A percentile compares a stretch with the other conserved stretches of the same genome.
Conservation (phyloP, 2,888 invertebrate genomes). For the Dicyrtomina minuta region DNA sequence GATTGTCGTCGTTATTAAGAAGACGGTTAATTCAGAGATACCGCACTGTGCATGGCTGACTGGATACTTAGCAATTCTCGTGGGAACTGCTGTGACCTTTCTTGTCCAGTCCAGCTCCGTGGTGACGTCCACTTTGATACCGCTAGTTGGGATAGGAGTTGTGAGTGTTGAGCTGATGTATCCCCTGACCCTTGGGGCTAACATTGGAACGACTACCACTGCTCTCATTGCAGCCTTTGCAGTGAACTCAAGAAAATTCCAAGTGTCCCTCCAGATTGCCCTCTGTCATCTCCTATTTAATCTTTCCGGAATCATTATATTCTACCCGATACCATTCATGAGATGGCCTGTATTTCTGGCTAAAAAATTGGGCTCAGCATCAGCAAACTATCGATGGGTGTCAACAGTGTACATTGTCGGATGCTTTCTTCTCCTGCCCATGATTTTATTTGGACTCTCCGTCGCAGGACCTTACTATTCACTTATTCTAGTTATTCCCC, state of each 20-base stretch:
- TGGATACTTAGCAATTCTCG: conserved; percentile 61
- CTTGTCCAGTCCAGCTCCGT: conserved; percentile 63
- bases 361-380: conserved; percentile 60
- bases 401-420: conserved; percentile 59
- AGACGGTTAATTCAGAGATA: conserved; percentile 58
- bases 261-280: conserved; percentile 60
- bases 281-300: conserved; percentile 64
- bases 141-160: conserved; percentile 62
- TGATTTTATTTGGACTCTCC: conserved; percentile 56
- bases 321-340: conserved; percentile 61
- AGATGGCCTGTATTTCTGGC: conserved; percentile 60
- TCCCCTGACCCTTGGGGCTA: conserved; percentile 33
- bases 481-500: conserved; percentile 55
- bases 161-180: conserved; percentile 60
- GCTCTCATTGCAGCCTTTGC: conserved; percentile 60
- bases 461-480: conserved; percentile 56
- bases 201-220: conserved; percentile 63
- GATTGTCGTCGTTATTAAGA: conserved; percentile 57
- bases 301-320: conserved; percentile 60
- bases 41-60: conserved; percentile 59
- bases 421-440: conserved; percentile 56
- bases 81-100: conserved; percentile 62
- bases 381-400: conserved; percentile 59
- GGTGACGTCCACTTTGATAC: conserved; percentile 63
- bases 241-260: too few species aligned